Conservation (phyloP, 2,797 vertebrate genomes). For the Tokudaia muenninki region DNA sequence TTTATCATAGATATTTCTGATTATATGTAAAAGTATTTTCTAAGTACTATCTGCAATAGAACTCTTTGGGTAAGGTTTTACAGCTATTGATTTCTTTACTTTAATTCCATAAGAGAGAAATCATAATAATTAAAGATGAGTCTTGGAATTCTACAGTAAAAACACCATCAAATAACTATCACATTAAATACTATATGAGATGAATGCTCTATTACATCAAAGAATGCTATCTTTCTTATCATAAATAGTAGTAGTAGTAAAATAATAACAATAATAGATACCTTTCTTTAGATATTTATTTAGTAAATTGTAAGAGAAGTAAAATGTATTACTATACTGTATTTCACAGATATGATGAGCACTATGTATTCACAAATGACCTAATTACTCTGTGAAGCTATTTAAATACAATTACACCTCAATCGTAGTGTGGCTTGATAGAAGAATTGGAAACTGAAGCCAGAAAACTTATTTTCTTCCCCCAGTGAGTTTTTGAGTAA, state of each 20-base stretch:
- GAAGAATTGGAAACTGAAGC: slow-evolving; percentile 38
- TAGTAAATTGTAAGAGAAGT: background rate
- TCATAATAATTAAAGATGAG: background rate
- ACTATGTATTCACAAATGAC: slow-evolving; percentile 28
- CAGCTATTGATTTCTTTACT: background rate
- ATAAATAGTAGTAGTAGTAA: background rate
- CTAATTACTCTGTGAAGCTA: background rate
- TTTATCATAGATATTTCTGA: background rate
- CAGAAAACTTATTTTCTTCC: background rate
- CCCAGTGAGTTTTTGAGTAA: background rate
- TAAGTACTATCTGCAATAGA: background rate
- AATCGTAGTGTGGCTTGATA: background rate
- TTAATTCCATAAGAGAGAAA: background rate
- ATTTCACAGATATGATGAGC: background rate
- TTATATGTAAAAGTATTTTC: background rate
- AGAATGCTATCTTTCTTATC: background rate
- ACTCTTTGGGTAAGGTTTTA: background rate
- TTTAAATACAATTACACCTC: slow-evolving; percentile 20
- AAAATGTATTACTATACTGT: background rate
- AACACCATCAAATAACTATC: background rate
- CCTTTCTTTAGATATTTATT: slow-evolving; percentile 10
- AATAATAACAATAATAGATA: too few species aligned
- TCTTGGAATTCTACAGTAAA: slow-evolving; percentile 1
- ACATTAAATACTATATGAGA: background rate
- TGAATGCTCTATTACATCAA: background rate